phyloP scores from a whole-genome alignment of 2,888 invertebrate species.

The Phortica magna region DNA sequence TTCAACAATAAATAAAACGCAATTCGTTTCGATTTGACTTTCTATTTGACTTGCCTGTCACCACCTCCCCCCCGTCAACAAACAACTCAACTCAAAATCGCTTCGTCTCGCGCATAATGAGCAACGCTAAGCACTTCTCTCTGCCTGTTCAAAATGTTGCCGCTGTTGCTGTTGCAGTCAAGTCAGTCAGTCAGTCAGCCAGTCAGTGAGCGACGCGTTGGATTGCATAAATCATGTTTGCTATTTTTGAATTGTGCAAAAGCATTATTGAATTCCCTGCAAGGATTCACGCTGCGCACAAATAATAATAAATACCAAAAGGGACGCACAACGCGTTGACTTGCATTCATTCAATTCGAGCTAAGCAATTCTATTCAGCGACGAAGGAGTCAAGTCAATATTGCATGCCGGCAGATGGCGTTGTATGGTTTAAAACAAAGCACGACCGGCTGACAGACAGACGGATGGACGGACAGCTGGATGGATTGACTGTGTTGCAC shows the following conservation, averaged over 20 bases:
- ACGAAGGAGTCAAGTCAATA: neutral
- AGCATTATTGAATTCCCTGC: neutral
- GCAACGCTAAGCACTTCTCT: neutral
- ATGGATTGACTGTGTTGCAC: neutral
- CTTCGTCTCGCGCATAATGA: constrained; percentile 11
- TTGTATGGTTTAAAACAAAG: neutral
- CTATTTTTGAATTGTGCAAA: neutral
- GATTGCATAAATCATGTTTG: constrained; percentile 22
- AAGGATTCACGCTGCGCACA: neutral
- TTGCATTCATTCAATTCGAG: neutral
- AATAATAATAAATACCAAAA: neutral
- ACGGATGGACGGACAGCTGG: neutral
- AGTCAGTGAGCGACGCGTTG: neutral
- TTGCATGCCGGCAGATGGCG: neutral
- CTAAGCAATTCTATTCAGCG: neutral
- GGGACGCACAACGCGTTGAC: neutral
- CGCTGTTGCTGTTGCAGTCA: neutral
- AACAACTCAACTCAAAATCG: neutral
- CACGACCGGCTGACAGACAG: neutral
- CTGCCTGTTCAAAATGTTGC: neutral
- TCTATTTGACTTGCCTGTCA: neutral
- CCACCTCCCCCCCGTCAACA: neutral
- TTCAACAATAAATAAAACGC: too few species aligned
- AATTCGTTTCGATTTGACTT: too few species aligned
- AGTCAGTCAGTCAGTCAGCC: too few species aligned